Percentiles rank a stretch among this genome's conserved stretches.
Evolutionary conservation across 2,113 vertebrate genomes (phyloP).

Genomic region (Rana temporaria): DNA sequence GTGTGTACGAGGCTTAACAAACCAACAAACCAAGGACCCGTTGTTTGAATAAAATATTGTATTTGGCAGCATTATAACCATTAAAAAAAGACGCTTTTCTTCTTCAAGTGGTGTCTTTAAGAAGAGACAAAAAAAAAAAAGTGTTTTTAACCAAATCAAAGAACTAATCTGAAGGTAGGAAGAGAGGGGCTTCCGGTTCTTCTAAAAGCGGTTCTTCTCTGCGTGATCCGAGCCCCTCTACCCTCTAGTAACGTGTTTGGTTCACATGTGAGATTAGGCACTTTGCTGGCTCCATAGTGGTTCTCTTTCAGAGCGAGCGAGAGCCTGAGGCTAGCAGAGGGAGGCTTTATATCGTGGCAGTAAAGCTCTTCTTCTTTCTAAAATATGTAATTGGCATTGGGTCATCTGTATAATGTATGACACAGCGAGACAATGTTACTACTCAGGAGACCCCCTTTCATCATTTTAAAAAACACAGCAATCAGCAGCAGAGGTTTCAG

Average conservation of each 20-base stretch:
- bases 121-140: background rate
- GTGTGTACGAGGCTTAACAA: too few species aligned
- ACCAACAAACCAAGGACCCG: too few species aligned
- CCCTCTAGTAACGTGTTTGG: conserved; percentile 30
- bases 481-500: conserved; percentile 4
- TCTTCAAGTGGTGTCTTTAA: too few species aligned
- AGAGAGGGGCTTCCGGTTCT: background rate
- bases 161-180: background rate
- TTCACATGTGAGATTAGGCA: conserved; percentile 42
- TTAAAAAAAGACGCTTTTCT: too few species aligned
- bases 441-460: conserved; percentile 53
- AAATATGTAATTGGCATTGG: conserved; percentile 48
- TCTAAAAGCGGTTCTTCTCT: background rate
- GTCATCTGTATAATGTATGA: conserved; percentile 51
- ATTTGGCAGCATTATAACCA: too few species aligned
- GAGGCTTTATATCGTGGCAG: conserved; percentile 46
- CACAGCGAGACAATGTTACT: conserved; percentile 50
- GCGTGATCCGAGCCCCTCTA: background rate
- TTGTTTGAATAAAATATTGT: too few species aligned
- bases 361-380: conserved; percentile 41
- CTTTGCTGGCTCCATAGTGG: conserved; percentile 42
- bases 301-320: conserved; percentile 29
- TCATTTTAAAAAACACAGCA: conserved; percentile 45
- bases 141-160: conserved; percentile 1
- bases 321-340: conserved; percentile 52